These are phyloP conservation scores for Xyrichtys novacula DNA, from an alignment of 2,797 vertebrate genomes.

Conservation along the genomic window DNA sequence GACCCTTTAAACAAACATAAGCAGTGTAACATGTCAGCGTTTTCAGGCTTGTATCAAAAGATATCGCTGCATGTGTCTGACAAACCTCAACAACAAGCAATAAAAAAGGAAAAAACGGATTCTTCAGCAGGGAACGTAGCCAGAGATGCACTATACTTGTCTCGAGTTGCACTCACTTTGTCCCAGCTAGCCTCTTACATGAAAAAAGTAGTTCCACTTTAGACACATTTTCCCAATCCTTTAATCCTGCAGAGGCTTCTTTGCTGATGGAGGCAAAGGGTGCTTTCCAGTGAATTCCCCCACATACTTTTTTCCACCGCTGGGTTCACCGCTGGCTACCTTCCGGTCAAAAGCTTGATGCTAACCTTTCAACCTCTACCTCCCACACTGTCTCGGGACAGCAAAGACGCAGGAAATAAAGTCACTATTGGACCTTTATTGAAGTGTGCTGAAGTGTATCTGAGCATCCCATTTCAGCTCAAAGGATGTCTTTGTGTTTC, in stretches of 20 bases:
- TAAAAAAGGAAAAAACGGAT: too few species aligned
- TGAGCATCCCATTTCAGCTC: conserved; percentile 1
- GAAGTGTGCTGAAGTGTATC: conserved; percentile 14
- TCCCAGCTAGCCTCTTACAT: not conserved
- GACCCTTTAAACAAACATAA: too few species aligned
- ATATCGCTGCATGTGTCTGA: too few species aligned
- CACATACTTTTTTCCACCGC: conserved; percentile 20
- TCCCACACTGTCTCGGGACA: conserved; percentile 9
- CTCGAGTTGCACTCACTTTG: conserved; percentile 8
- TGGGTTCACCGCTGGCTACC: conserved; percentile 21
- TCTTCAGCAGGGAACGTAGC: not conserved
- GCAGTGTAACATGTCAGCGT: too few species aligned
- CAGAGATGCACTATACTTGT: not conserved
- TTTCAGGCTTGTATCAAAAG: too few species aligned
- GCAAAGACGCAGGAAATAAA: conserved; percentile 12
- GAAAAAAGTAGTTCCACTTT: conserved; percentile 5
- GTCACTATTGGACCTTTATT: conserved; percentile 11
- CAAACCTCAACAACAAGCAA: too few species aligned
- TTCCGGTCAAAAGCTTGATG: conserved; percentile 23
- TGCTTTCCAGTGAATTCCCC: conserved; percentile 40
- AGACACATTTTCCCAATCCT: conserved; percentile 24
- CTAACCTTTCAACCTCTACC: conserved; percentile 36
- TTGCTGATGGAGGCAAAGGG: conserved; percentile 11
- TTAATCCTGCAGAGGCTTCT: conserved; percentile 25
- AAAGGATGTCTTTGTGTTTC: not conserved